Conservation (phyloP, 2,113 vertebrate species). For the Tragulus kanchil region DNA sequence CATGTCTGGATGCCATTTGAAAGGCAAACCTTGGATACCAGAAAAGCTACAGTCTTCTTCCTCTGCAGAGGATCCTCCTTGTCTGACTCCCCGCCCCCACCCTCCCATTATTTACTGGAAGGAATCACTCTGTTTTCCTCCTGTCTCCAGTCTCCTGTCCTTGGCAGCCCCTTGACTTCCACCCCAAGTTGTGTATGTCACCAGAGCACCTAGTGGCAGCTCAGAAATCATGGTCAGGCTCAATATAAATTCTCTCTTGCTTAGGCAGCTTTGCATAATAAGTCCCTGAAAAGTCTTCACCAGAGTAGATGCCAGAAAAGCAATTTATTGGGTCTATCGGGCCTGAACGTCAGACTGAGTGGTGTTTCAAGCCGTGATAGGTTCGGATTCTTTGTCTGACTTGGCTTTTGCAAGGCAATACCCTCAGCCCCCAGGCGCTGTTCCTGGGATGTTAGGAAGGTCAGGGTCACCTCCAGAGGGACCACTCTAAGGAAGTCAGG, state of each 20-base stretch:
- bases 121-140: neutral
- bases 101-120: constrained; percentile 58
- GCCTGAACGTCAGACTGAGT: constrained; percentile 26
- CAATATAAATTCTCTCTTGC: constrained; percentile 76
- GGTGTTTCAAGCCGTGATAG: constrained; percentile 16
- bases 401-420: constrained; percentile 28
- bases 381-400: constrained; percentile 36
- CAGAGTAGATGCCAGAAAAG: constrained; percentile 16
- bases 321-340: constrained; percentile 67
- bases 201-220: constrained; percentile 75
- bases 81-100: neutral
- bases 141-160: constrained; percentile 57
- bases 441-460: constrained; percentile 18
- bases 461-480: neutral
- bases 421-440: neutral
- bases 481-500: neutral
- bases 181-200: constrained; percentile 62
- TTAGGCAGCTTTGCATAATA: constrained; percentile 82
- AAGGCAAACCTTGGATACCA: constrained; percentile 62
- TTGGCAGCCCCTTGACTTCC: constrained; percentile 76
- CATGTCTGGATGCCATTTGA: constrained; percentile 35
- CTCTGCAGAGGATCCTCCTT: neutral
- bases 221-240: constrained; percentile 80
- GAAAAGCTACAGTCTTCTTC: neutral
- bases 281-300: constrained; percentile 76